These are phyloP conservation scores for Sebastiscus tertius DNA, from an alignment of 2,797 vertebrate species.

Conservation along the genomic window DNA sequence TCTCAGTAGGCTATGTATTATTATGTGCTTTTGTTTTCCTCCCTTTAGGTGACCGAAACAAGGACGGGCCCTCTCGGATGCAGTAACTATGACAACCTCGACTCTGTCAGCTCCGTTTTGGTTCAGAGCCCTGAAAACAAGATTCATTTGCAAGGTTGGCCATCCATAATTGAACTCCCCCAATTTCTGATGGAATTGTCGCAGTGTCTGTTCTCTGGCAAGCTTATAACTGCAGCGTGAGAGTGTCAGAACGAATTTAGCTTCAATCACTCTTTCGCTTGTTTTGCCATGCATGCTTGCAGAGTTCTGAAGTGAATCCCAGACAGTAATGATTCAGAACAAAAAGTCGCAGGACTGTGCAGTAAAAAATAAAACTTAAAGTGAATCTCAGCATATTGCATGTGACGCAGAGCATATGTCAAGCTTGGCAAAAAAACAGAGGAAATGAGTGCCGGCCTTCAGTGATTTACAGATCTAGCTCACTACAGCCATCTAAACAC, in stretches of 20 bases:
- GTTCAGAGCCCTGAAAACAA: constrained; percentile 99
- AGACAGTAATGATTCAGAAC: constrained; percentile 61
- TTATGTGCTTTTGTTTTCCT: constrained; percentile 56
- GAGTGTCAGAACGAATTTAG: constrained; percentile 75
- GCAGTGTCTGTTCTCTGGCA: constrained; percentile 72
- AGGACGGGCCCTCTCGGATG: constrained; percentile 98
- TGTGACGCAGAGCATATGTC: constrained; percentile 50
- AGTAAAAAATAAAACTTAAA: constrained; percentile 60
- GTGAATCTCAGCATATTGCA: constrained; percentile 52
- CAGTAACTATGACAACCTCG: constrained; percentile 99
- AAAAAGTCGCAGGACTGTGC: constrained; percentile 48
- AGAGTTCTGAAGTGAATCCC: constrained; percentile 63
- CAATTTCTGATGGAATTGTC: constrained; percentile 81
- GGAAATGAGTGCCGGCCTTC: constrained; percentile 17
- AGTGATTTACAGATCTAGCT: constrained; percentile 31
- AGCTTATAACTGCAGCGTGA: constrained; percentile 67
- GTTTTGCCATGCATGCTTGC: constrained; percentile 37
- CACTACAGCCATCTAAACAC: constrained; percentile 9
- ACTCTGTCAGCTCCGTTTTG: constrained; percentile 99
- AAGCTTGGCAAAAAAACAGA: constrained; percentile 1
- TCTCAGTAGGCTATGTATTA: constrained; percentile 45
- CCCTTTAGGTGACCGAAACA: constrained; percentile 95
- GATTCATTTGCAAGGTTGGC: constrained; percentile 97
- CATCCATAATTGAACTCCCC: constrained; percentile 81
- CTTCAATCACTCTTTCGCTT: constrained; percentile 74